Base-by-base conservation (phyloP, 2,888 invertebrate species). In the Xanthostigma xanthostigma region DNA sequence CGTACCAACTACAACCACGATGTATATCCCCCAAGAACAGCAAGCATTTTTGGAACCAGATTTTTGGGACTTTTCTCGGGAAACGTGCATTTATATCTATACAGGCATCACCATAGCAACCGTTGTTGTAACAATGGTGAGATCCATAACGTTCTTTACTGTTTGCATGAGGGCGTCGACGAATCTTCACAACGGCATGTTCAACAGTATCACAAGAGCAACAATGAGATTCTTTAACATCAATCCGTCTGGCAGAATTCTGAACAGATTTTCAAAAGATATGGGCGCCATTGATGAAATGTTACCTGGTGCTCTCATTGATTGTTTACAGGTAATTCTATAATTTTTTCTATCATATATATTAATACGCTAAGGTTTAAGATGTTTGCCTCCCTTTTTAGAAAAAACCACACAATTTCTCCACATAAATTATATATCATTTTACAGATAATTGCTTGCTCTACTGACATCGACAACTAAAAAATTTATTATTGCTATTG, bases 211-310 rank as follows among this genome's bases (percentile, higher is more conserved):
- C 8, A 74, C 81, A 10, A 66, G 74, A 37, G 75, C 79, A 1
- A 76, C 78, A 0, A 78, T 83, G 68, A 64, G 68, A 48, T 85
- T 85, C 62, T 85, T 84, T 62, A 81, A 82, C 57, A 72, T 68
- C 0, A 84, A 84, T 60, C 76, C 81, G 1, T 72, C 74, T 2
- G 76, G 76, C 3, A 66, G 74, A 40, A 75, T 84, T 52, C 64
- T 84, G 40, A 84, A 84, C 63, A 67, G 84, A 45, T 84, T 84
- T 62, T 78, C 83, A 2, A 84, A 83, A 60, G 84, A 84, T 60
- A 75, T 81, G 62, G 81, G 74, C 2, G 64, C 72, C 0, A 68
- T 76, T 27, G 76, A 76, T 57, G 76, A 76, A 57, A 50, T 67
- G 8, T 57, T 76, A 39, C 74, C 75, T 0, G 57, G 59, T 27